Base-by-base conservation (phyloP, 2,888 invertebrate genomes). In the Drosophila pegasa region DNA sequence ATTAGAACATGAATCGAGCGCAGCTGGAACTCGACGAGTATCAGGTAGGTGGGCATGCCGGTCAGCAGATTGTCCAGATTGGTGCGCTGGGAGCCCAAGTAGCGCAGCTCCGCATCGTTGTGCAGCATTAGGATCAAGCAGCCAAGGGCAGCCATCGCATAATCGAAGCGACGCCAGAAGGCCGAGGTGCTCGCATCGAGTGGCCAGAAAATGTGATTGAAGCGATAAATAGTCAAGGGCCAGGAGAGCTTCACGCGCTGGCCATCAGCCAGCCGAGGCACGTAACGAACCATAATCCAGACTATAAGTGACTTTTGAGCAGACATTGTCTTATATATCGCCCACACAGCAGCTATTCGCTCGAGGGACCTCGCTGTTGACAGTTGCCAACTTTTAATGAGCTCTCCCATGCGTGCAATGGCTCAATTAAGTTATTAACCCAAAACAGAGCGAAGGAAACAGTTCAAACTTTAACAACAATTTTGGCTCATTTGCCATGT, bases 141-240 rank as follows among this genome's bases (percentile, higher is more conserved):
- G 0, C 72, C 76, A 7, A 85, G 1, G 8, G 76, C 78, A 1
- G 76, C 78, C 1, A 78, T 4, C 0, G 69, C 38, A 2, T 76
- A 68, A 51, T 87, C 83, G 6, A 82, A 47, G 12, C 61, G 31
- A 2, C 45, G 45, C 60, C 74, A 67, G 4, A 9, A 18, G 7
- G 60, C 3, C 2, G 54, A 68, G 6, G 66, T 72, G 4, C 60
- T 65, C 14, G 78, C 71, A 31, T 86, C 89, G 58, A 90, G 47
- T 1, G 90, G 90, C 90, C 90, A 90, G 51, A 78, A 86, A 14
- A 90, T 67, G 18, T 72, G 74, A 61, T 88, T 89, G n/a, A 54
- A 58, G 1, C 90, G 89, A 59, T 71, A 86, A 0, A 85, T 6
- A 0, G 35, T 48, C 43, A 90, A 12, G 2, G 84, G 78, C 87